These are phyloP conservation scores for Hylomyscus alleni DNA, from an alignment of 2,797 vertebrate genomes.

Conservation along the genomic window DNA sequence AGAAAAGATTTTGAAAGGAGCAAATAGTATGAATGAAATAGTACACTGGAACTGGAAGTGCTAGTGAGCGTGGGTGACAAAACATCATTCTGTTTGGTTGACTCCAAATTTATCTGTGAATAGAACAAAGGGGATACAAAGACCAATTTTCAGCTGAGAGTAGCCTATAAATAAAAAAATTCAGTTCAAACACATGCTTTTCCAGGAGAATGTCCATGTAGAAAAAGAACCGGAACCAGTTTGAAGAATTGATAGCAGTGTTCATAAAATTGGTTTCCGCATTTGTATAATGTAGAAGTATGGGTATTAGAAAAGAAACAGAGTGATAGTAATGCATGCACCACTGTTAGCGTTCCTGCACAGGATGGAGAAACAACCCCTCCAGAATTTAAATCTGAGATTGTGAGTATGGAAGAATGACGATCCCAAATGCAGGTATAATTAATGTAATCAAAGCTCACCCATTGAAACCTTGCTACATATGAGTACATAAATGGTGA, in stretches of 20 bases:
- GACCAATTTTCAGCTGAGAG: not conserved
- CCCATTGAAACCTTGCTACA: not conserved
- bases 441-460: not conserved
- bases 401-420: not conserved
- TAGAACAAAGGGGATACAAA: not conserved
- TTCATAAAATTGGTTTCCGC: not conserved
- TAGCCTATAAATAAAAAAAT: not conserved
- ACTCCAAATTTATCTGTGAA: not conserved
- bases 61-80: not conserved
- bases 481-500: not conserved
- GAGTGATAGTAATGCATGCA: too few relatives aligned
- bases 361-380: not conserved
- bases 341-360: not conserved
- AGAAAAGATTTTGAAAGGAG: not conserved
- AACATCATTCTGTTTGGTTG: not conserved
- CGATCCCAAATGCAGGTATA: not conserved
- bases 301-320: accelerated
- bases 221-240: not conserved
- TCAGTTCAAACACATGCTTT: not conserved
- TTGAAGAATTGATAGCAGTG: not conserved
- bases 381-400: not conserved
- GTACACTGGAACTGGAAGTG: not conserved
- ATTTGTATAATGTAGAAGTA: not conserved
- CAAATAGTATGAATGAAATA: not conserved
- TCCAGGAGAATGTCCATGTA: not conserved